Percentiles rank a stretch among this genome's conserved stretches.
These are phyloP conservation scores for Picathartes gymnocephalus DNA, from an alignment of 2,113 vertebrate genomes.

Conservation along the genomic window DNA sequence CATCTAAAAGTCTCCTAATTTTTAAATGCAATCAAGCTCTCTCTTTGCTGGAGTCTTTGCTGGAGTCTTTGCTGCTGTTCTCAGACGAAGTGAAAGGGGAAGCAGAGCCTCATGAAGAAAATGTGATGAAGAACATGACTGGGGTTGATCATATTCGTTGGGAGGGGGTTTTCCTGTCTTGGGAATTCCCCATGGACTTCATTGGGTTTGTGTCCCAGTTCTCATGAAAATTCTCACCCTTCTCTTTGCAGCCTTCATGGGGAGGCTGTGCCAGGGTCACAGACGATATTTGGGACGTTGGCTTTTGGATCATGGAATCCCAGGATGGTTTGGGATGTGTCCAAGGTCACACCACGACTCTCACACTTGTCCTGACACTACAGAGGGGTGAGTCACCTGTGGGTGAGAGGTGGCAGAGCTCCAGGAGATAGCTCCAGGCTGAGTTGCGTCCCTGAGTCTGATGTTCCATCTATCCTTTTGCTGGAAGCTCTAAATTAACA, in stretches of 20 bases:
- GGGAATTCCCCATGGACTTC: background rate
- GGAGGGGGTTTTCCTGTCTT: background rate
- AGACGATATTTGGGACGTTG: rapidly evolving
- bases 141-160: background rate
- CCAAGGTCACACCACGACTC: background rate
- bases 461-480: background rate
- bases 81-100: background rate
- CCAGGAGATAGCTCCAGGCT: background rate
- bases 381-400: background rate
- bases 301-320: background rate
- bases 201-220: background rate
- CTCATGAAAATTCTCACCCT: background rate
- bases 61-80: background rate
- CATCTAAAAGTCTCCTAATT: background rate
- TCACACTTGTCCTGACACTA: background rate
- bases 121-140: background rate
- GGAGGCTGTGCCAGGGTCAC: background rate
- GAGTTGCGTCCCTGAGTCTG: background rate
- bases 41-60: background rate
- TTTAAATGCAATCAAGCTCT: background rate
- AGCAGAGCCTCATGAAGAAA: background rate
- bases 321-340: background rate
- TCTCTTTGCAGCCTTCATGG: background rate
- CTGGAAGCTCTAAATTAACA: background rate
- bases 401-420: background rate